Evolutionary conservation across 2,113 vertebrate species (phyloP).

Genomic region (Oryzias woworae): DNA sequence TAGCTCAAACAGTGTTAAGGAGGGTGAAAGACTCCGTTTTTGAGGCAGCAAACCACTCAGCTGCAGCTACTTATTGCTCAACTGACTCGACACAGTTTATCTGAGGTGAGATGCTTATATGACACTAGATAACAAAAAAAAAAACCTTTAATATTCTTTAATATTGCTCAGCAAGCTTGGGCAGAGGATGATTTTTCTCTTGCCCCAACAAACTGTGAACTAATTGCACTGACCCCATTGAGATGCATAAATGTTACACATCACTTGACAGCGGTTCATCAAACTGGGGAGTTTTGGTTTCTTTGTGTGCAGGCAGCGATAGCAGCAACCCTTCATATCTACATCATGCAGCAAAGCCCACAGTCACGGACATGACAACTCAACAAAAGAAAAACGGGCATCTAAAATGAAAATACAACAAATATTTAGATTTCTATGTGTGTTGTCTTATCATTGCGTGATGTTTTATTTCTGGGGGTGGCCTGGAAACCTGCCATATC

Average conservation of each 20-base stretch:
- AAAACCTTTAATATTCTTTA: too few species aligned
- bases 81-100: conserved; percentile 4
- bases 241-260: conserved; percentile 13
- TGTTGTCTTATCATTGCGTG: conserved; percentile 30
- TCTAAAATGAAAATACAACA: neutral
- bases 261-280: conserved; percentile 34
- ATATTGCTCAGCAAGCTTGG: conserved; percentile 26
- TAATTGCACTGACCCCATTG: conserved; percentile 35
- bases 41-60: conserved; percentile 1
- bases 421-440: neutral
- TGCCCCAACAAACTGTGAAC: conserved; percentile 4
- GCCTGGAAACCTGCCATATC: neutral
- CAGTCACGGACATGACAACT: neutral
- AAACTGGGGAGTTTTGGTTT: neutral
- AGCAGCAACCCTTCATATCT: too few species aligned
- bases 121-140: conserved; percentile 4
- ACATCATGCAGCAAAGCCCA: neutral
- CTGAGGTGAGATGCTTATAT: neutral
- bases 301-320: neutral
- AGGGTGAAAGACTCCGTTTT: conserved; percentile 32
- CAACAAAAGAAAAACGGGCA: too few species aligned
- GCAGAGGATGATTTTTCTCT: conserved; percentile 21
- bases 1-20: conserved; percentile 46
- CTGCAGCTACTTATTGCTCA: conserved; percentile 9
- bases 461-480: conserved; percentile 7